A percentile compares a stretch with the other conserved stretches of the same genome.
Evolutionary conservation across 1,140 invertebrate species (phyloP).

Genomic region (Drosophila sucinea): DNA sequence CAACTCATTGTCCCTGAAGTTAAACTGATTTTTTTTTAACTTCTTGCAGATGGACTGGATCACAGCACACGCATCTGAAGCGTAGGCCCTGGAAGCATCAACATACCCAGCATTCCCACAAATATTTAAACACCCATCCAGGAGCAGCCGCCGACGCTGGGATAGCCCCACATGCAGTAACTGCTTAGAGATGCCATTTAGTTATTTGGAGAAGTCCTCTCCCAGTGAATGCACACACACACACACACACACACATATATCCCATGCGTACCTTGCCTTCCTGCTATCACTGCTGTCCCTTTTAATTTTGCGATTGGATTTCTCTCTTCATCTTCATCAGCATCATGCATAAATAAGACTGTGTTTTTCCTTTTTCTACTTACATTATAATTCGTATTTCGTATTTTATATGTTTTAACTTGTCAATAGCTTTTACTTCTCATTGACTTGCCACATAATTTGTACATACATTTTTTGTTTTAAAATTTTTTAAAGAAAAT

Average conservation of each 20-base stretch:
- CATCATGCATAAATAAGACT: slow-evolving; percentile 73
- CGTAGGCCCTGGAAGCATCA: slow-evolving; percentile 78
- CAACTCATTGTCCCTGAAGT: too few species aligned
- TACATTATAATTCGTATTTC: slow-evolving; percentile 46
- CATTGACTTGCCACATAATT: slow-evolving; percentile 59
- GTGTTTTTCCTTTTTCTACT: slow-evolving; percentile 66
- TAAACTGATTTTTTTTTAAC: not conserved
- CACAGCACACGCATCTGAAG: slow-evolving; percentile 68
- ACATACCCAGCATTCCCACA: slow-evolving; percentile 31
- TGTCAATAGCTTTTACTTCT: slow-evolving; percentile 37
- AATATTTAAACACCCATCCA: slow-evolving; percentile 40
- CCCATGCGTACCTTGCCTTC: slow-evolving; percentile 59
- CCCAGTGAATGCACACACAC: slow-evolving; percentile 48
- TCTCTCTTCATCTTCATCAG: slow-evolving; percentile 14
- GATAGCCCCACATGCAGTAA: slow-evolving; percentile 4
- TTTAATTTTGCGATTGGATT: slow-evolving; percentile 39
- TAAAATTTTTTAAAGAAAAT: slow-evolving; percentile 37
- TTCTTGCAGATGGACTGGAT: slow-evolving; percentile 64
- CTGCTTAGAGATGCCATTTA: slow-evolving; percentile 22
- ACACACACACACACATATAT: slow-evolving; percentile 53
- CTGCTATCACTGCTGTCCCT: slow-evolving; percentile 10
- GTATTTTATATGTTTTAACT: slow-evolving; percentile 32
- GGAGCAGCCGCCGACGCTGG: not conserved
- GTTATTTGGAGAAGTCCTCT: not conserved
- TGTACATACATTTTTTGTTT: slow-evolving; percentile 55